phyloP scores from a whole-genome alignment of 2,113 vertebrate species.

The Petaurus breviceps region DNA sequence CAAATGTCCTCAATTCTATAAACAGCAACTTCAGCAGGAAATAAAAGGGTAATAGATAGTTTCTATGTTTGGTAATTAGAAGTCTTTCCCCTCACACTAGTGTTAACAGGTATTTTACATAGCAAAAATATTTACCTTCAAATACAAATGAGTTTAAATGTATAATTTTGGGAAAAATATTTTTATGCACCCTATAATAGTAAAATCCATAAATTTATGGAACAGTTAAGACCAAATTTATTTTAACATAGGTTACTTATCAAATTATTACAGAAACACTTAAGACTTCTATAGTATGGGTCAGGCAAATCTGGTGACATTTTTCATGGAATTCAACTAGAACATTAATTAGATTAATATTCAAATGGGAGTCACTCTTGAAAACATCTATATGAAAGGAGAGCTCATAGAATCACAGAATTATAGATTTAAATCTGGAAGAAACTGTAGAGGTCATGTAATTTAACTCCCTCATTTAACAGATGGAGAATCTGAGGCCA shows the following conservation, averaged over 20 bases:
- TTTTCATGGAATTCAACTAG: constrained; percentile 1
- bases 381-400: not conserved
- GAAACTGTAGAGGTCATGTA: not conserved
- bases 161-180: not conserved
- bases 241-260: not conserved
- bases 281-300: not conserved
- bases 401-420: not conserved
- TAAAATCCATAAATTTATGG: not conserved
- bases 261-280: not conserved
- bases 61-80: not conserved
- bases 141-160: not conserved
- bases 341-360: not conserved
- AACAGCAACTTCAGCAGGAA: not conserved
- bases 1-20: not conserved
- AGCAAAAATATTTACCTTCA: constrained; percentile 5
- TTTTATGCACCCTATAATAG: not conserved
- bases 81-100: not conserved
- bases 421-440: not conserved
- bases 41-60: not conserved
- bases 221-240: not conserved
- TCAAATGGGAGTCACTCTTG: not conserved
- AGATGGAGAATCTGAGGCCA: not conserved
- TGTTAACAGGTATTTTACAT: not conserved
- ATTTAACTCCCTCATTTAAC: not conserved
- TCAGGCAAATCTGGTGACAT: not conserved